Evolutionary conservation across 2,113 vertebrate species (phyloP).

Genomic region (Cichladusa arquata): DNA sequence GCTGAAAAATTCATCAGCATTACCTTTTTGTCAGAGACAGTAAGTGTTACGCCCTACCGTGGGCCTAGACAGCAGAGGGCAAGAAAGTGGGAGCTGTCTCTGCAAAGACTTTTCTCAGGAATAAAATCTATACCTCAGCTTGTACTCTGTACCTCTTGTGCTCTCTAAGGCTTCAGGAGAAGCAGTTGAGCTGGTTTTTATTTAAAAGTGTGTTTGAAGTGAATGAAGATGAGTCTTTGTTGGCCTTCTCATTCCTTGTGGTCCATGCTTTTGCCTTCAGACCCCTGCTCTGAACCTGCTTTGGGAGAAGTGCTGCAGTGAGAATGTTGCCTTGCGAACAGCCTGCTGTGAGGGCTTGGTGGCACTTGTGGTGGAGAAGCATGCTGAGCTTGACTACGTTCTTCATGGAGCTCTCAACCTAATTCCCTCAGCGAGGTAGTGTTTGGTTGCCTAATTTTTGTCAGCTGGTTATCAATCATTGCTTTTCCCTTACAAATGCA

Average conservation of each 20-base stretch:
- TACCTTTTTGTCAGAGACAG: not conserved
- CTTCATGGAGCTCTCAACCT: conserved; percentile 87
- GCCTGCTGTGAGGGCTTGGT: conserved; percentile 87
- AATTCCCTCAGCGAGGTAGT: conserved; percentile 90
- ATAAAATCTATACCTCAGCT: not conserved
- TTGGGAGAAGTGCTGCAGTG: conserved; percentile 91
- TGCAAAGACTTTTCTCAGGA: not conserved
- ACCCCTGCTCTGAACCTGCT: conserved; percentile 85
- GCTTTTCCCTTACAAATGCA: not conserved
- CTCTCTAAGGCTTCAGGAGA: not conserved
- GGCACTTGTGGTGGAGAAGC: conserved; percentile 87
- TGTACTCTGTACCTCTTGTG: not conserved
- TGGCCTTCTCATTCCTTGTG: not conserved
- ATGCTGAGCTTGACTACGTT: conserved; percentile 83
- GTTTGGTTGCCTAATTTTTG: not conserved
- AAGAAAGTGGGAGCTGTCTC: not conserved
- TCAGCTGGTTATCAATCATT: not conserved
- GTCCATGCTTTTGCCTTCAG: conserved; percentile 69
- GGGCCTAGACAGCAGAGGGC: not conserved
- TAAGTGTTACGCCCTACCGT: not conserved
- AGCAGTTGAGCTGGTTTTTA: not conserved
- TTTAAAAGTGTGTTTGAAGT: not conserved
- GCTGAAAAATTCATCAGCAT: not conserved
- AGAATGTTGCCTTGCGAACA: conserved; percentile 78
- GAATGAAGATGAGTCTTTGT: not conserved